Evolutionary conservation across 2,113 vertebrate genomes (phyloP).

Genomic region (Corvus hawaiiensis): DNA sequence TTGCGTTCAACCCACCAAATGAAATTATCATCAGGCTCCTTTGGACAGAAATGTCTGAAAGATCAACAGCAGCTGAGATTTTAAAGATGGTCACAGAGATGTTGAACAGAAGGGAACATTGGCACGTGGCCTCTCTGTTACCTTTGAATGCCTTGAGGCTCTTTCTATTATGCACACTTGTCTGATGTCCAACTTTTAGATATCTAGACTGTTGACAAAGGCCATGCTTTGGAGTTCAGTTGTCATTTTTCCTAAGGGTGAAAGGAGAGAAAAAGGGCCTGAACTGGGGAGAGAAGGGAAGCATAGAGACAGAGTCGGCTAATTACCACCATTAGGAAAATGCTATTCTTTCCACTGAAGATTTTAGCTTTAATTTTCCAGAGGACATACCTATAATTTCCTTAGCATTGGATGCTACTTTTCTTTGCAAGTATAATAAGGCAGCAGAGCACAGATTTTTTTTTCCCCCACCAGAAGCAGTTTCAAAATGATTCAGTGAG

Average conservation of each 20-base stretch:
- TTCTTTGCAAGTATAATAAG: background rate
- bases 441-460: background rate
- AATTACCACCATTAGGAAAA: background rate
- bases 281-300: background rate
- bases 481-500: background rate
- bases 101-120: background rate
- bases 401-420: background rate
- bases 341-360: background rate
- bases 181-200: background rate
- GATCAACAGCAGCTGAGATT: background rate
- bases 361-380: background rate
- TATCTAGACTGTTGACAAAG: background rate
- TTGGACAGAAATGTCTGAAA: background rate
- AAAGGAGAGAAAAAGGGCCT: background rate
- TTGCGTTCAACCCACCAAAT: accelerated
- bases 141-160: background rate
- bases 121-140: background rate
- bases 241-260: background rate
- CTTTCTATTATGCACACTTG: background rate
- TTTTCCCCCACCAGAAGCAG: background rate
- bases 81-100: background rate
- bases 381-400: background rate
- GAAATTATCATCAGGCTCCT: background rate
- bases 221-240: background rate
- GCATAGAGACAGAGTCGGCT: background rate